A percentile compares a stretch with the other conserved stretches of the same genome.
Evolutionary conservation across 2,888 invertebrate species (phyloP).

Genomic region (Conus canariensis): DNA sequence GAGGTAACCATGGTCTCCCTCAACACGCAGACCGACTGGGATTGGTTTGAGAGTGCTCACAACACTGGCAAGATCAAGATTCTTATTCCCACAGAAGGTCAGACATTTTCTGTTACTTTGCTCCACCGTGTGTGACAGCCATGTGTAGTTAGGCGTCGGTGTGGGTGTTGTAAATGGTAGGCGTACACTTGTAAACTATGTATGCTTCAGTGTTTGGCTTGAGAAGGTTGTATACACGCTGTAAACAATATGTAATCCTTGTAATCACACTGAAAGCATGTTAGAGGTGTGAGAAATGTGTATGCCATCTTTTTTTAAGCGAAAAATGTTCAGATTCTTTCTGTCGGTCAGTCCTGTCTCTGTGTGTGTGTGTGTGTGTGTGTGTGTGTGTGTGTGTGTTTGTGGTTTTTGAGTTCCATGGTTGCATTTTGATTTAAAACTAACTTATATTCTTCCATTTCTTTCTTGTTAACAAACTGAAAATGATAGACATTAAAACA

Average conservation of each 20-base stretch:
- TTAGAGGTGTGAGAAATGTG: not conserved
- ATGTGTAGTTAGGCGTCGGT: not conserved
- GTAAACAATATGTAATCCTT: too few species aligned
- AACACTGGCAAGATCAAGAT: conserved; percentile 53
- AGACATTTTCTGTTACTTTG: not conserved
- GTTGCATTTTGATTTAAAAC: too few species aligned
- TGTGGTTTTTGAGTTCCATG: not conserved
- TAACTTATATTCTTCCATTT: too few species aligned
- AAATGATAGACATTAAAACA: too few species aligned
- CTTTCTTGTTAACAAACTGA: too few species aligned
- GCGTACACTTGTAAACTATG: not conserved
- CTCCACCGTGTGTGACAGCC: not conserved
- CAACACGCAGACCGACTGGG: conserved; percentile 73
- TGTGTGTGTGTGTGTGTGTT: not conserved
- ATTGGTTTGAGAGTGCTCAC: conserved; percentile 66
- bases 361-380: not conserved
- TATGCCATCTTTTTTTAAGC: not conserved
- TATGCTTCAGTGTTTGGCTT: not conserved
- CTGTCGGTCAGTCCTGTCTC: too few species aligned
- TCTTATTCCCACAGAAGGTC: conserved; percentile 52
- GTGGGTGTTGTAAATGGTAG: not conserved
- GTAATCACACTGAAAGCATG: too few species aligned
- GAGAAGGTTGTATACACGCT: not conserved
- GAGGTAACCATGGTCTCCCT: conserved; percentile 66
- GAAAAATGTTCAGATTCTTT: too few species aligned